Evolutionary conservation across 2,888 invertebrate species (phyloP).

Genomic region (Eupithecia subfuscata): DNA sequence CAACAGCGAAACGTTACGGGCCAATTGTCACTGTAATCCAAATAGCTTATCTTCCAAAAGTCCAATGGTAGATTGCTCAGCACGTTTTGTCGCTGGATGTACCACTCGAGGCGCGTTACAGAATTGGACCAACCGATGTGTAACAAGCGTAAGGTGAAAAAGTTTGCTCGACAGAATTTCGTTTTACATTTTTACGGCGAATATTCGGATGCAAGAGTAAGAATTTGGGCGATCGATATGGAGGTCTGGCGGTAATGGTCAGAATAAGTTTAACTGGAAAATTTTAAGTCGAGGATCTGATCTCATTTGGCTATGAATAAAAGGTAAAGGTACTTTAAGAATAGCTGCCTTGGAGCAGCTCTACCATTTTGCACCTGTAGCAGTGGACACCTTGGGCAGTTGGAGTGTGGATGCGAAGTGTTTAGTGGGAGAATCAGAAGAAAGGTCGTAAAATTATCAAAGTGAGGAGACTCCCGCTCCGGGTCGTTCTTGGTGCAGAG

Average conservation of each 20-base stretch:
- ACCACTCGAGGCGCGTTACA: slow-evolving; percentile 33
- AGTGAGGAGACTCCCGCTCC: too few relatives aligned
- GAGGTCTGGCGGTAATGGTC: background rate
- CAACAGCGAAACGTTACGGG: background rate
- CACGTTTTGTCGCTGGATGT: background rate
- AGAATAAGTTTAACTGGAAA: background rate
- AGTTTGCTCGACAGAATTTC: slow-evolving; percentile 27
- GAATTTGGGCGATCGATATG: background rate
- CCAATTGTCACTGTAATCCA: background rate
- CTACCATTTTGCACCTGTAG: too few relatives aligned
- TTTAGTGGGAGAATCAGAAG: too few relatives aligned
- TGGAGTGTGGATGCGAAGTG: too few relatives aligned
- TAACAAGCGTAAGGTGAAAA: slow-evolving; percentile 40
- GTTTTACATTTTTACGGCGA: slow-evolving; percentile 19
- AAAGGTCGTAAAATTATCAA: too few relatives aligned
- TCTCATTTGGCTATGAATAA: background rate
- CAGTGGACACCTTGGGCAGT: too few relatives aligned
- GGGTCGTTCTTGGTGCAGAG: too few relatives aligned
- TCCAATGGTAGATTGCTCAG: background rate
- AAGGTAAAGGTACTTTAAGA: too few relatives aligned
- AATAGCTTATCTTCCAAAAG: background rate
- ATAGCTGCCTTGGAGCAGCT: too few relatives aligned
- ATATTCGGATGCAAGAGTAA: slow-evolving; percentile 12
- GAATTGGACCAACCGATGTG: slow-evolving; percentile 36
- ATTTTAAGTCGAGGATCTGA: background rate